phyloP scores from a whole-genome alignment of 2,113 vertebrate genomes.

The Notechis scutatus region DNA sequence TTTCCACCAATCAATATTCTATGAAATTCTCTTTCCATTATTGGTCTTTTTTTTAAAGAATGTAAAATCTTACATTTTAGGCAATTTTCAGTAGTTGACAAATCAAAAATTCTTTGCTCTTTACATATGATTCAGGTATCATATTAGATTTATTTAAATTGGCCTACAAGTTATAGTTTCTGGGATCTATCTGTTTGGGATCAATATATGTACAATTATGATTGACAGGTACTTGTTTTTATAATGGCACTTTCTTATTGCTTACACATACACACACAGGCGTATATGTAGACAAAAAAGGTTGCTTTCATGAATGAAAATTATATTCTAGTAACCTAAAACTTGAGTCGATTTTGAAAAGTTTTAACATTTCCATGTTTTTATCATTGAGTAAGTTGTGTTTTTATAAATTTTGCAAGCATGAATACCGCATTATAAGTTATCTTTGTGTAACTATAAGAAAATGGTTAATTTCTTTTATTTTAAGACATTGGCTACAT shows the following conservation, averaged over 20 bases:
- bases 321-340: not conserved
- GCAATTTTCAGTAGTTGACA: not conserved
- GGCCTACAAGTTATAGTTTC: not conserved
- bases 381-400: not conserved
- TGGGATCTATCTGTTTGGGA: not conserved
- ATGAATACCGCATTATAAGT: not conserved
- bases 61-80: not conserved
- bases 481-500: slow-evolving; percentile 62
- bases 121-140: not conserved
- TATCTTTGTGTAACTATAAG: slow-evolving; percentile 13
- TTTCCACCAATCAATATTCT: not conserved
- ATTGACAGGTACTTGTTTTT: not conserved
- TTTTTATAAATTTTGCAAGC: not conserved
- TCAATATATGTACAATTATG: not conserved
- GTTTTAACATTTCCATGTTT: not conserved
- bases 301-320: not conserved
- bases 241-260: not conserved
- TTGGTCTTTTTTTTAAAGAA: not conserved
- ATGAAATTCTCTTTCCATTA: not conserved
- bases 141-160: not conserved
- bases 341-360: not conserved
- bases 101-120: not conserved
- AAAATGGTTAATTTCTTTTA: slow-evolving; percentile 59
- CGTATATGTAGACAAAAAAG: not conserved
- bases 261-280: not conserved